Percentiles rank a stretch among this genome's conserved stretches.
phyloP scores from a whole-genome alignment of 1,140 invertebrate species.

The Venustaconcha ellipsiformis region DNA sequence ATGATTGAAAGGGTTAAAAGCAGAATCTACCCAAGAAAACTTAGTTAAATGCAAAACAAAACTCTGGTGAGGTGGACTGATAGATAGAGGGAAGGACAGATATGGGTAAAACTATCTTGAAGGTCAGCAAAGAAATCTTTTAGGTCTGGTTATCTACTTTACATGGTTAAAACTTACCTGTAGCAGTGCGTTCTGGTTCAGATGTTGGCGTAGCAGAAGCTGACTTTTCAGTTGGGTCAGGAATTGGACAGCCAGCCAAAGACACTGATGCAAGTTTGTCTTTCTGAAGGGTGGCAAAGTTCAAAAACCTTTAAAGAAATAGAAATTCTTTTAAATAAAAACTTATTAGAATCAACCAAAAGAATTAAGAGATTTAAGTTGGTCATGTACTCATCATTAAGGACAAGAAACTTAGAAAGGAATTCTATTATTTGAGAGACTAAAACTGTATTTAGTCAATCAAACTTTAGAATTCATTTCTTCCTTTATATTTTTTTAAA shows the following conservation, averaged over 20 bases:
- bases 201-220: constrained; percentile 6
- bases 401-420: not conserved
- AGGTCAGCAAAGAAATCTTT: not conserved
- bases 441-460: too few species aligned
- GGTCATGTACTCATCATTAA: not conserved
- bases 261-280: constrained; percentile 76
- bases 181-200: not conserved
- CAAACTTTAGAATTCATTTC: too few species aligned
- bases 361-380: not conserved
- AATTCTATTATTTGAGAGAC: too few species aligned
- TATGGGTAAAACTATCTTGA: constrained; percentile 2
- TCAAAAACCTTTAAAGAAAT: constrained; percentile 73
- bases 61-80: too few species aligned
- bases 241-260: constrained; percentile 77
- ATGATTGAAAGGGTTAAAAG: too few species aligned
- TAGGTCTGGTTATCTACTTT: not conserved
- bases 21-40: too few species aligned
- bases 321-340: not conserved
- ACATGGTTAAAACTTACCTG: not conserved
- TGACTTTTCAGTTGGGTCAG: constrained; percentile 33
- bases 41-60: too few species aligned
- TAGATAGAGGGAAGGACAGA: too few species aligned
- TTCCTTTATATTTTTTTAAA: too few species aligned
- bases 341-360: not conserved
- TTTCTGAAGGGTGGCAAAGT: constrained; percentile 79